These are phyloP conservation scores for Zoanthus solanderi DNA, from an alignment of 92 coral and sea anemone species.

Conservation along the genomic window DNA sequence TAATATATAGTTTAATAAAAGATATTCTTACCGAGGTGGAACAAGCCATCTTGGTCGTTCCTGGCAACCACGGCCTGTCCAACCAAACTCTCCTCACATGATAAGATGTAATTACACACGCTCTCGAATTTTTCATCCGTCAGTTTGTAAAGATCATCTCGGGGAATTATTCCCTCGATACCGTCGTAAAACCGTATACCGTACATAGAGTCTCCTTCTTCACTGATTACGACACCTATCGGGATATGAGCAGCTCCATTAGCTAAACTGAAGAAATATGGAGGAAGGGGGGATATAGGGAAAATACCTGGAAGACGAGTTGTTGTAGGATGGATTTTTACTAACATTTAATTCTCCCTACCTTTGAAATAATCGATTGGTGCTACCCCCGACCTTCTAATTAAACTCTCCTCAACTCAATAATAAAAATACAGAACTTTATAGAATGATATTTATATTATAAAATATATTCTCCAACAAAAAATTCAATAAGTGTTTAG, in stretches of 20 bases:
- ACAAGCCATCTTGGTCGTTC: slow-evolving; percentile 91
- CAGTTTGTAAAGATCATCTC: slow-evolving; percentile 89
- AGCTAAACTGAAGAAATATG: neutral
- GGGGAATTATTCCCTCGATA: slow-evolving; percentile 87
- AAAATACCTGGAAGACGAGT: too few relatives aligned
- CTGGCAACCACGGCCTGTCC: slow-evolving; percentile 99
- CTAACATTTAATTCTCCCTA: too few relatives aligned
- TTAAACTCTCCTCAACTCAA: too few relatives aligned
- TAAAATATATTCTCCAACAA: too few relatives aligned
- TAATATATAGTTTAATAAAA: neutral
- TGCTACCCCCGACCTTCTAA: too few relatives aligned
- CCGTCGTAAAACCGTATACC: slow-evolving; percentile 96
- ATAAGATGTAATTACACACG: slow-evolving; percentile 89
- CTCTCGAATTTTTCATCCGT: slow-evolving; percentile 90
- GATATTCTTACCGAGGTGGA: slow-evolving; percentile 83
- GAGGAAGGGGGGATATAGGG: neutral
- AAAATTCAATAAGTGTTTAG: neutral
- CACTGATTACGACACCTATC: slow-evolving; percentile 36
- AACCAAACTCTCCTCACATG: slow-evolving; percentile 92
- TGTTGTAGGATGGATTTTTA: too few relatives aligned
- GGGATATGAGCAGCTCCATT: neutral
- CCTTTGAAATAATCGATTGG: too few relatives aligned
- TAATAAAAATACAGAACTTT: too few relatives aligned
- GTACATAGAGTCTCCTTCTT: slow-evolving; percentile 71
- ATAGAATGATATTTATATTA: too few relatives aligned